A percentile compares a stretch with the other conserved stretches of the same genome.
Evolutionary conservation across 2,113 vertebrate species (phyloP).

Genomic region (Chrysemys picta): DNA sequence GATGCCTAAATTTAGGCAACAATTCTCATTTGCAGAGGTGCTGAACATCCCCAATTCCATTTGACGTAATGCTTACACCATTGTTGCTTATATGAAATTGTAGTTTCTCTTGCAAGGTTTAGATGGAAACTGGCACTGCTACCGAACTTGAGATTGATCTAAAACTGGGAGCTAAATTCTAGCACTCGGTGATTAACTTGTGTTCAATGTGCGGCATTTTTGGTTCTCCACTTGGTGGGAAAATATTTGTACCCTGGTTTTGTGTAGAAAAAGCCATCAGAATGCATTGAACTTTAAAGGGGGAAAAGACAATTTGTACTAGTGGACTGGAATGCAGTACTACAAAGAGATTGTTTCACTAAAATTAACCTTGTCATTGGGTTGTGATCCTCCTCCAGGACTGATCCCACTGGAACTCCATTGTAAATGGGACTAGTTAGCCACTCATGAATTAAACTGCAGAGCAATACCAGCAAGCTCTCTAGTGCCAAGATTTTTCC

Average conservation of each 20-base stretch:
- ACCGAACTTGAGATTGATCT: not conserved
- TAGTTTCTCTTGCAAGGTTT: not conserved
- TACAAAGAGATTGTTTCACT: not conserved
- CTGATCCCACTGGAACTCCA: not conserved
- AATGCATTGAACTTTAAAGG: not conserved
- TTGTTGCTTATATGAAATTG: rapidly evolving
- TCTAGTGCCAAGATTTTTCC: too few species aligned
- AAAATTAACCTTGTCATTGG: not conserved
- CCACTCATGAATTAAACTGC: too few species aligned
- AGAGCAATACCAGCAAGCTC: too few species aligned
- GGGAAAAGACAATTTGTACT: not conserved
- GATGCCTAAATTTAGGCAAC: not conserved
- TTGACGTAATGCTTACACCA: not conserved
- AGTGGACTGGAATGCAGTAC: not conserved
- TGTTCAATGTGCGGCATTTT: too few species aligned
- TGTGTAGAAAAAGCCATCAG: not conserved
- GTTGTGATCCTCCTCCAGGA: not conserved
- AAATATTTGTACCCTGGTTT: not conserved
- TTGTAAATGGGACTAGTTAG: not conserved
- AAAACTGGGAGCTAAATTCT: not conserved
- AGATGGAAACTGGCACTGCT: not conserved
- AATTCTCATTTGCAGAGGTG: rapidly evolving
- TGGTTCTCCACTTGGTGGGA: not conserved
- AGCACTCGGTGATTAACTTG: not conserved
- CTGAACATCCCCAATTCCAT: rapidly evolving